Conservation (phyloP, 1,140 invertebrate genomes). For the Sitobion miscanthi region DNA sequence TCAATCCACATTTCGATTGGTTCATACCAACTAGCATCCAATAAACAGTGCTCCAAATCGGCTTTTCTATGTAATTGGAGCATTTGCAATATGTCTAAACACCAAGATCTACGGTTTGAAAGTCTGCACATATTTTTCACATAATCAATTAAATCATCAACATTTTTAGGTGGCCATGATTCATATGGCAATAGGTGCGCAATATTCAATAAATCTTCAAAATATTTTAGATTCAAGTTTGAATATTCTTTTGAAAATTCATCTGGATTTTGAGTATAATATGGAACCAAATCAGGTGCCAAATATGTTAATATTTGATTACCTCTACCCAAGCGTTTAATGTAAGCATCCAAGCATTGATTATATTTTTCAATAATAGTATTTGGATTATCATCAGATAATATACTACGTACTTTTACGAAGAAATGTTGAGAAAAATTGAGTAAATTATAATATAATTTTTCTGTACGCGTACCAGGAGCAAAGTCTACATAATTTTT, state of each 20-base stretch:
- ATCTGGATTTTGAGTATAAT: slow-evolving; percentile 14
- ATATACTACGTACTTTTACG: neutral
- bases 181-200: neutral
- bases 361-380: slow-evolving; percentile 30
- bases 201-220: neutral
- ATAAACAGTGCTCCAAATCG: neutral
- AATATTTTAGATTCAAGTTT: slow-evolving; percentile 31
- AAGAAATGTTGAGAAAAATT: slow-evolving; percentile 24
- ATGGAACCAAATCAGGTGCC: neutral
- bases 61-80: neutral
- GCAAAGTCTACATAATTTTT: slow-evolving; percentile 1
- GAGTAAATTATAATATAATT: slow-evolving; percentile 29
- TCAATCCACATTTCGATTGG: slow-evolving; percentile 42
- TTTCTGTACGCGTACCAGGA: slow-evolving; percentile 3
- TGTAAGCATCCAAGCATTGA: neutral
- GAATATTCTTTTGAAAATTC: slow-evolving; percentile 15
- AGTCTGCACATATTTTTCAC: neutral
- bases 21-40: slow-evolving; percentile 4
- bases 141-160: slow-evolving; percentile 31
- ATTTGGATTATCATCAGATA: neutral
- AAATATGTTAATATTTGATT: neutral
- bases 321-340: neutral
- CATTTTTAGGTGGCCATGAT: slow-evolving; percentile 13
- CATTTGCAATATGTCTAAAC: slow-evolving; percentile 44
- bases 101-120: slow-evolving; percentile 46